phyloP scores from a whole-genome alignment of 2,113 vertebrate genomes.

The Cichladusa arquata region DNA sequence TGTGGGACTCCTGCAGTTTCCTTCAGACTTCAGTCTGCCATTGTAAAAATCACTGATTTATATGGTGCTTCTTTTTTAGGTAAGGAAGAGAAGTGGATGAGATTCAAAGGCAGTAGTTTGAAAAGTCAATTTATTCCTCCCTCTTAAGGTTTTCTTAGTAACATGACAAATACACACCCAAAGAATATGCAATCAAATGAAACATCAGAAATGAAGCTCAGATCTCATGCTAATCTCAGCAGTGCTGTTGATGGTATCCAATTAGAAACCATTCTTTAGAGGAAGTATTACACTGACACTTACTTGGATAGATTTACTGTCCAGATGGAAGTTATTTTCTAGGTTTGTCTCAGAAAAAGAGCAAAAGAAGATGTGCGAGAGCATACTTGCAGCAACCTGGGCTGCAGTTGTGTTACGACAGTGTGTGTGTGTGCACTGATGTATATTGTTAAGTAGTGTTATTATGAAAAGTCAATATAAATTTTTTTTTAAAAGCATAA shows the following conservation, averaged over 20 bases:
- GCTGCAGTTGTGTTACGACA: not conserved
- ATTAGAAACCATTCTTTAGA: conserved; percentile 18
- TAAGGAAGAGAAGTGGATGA: not conserved
- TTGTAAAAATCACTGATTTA: not conserved
- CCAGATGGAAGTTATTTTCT: not conserved
- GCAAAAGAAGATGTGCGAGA: not conserved
- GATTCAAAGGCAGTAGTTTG: not conserved
- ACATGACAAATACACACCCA: not conserved
- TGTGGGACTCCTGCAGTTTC: not conserved
- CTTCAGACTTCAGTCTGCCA: not conserved
- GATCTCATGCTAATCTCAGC: conserved; percentile 1
- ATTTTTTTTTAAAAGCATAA: accelerated
- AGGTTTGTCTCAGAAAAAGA: not conserved
- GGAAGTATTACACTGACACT: not conserved
- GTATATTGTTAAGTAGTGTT: not conserved
- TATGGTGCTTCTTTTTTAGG: not conserved
- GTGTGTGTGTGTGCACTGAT: not conserved
- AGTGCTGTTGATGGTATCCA: not conserved
- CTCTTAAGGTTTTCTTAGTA: not conserved
- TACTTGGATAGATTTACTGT: not conserved
- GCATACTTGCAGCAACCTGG: not conserved
- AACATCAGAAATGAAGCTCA: not conserved
- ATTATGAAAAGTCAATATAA: not conserved
- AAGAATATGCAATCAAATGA: conserved; percentile 24
- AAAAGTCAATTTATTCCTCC: not conserved